Evolutionary conservation across 2,797 vertebrate species (phyloP), one percentile per base, ranked within the genome.

Genomic region (Loris lydekkerianus): DNA sequence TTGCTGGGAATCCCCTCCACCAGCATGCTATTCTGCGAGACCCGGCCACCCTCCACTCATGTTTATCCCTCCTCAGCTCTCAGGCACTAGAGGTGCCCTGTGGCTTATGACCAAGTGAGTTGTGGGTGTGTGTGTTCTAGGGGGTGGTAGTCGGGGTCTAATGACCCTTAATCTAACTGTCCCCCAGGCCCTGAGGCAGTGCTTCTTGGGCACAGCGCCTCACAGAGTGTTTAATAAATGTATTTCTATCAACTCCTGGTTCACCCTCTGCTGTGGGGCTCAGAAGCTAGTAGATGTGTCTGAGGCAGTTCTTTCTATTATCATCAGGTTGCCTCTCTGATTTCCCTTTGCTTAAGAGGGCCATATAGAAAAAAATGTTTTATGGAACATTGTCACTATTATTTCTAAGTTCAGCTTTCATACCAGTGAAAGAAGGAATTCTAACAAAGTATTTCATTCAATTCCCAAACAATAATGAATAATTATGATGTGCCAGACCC

Each of bases 381-480:
- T 72, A 91, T 53, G 17, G 34, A 46, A 67, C 46, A 49, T 9
- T 46, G 34, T 86, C 61, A 23, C 40, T 72, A 27, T 87, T 67
- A 27, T 75, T 95, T 92, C 7, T 83, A 60, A 61, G 10, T 93
- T 96, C 70, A 69, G 18, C 75, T 82, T 87, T 82, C 53, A 88
- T 83, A 21, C 31, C 25, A 63, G 0, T 56, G 40, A 73, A 29
- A 72, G 76, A 75, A 86, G 58, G 65, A 93, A 87, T 94, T 81
- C 29, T 69, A 67, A 65, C 15, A 40, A 77, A 73, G 21, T 86
- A 85, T 86, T 94, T 92, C 21, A 61, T 75, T 83, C 5, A 37
- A 17, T 85, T 92, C 1, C 34, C 29, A 63, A 61, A 70, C 84
- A 56, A 43, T 76, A 56, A 4, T 40, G 40, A 73, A n/a, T 70